Evolutionary conservation across 2,888 invertebrate species (phyloP).

Genomic region (Masnerella sp.): DNA sequence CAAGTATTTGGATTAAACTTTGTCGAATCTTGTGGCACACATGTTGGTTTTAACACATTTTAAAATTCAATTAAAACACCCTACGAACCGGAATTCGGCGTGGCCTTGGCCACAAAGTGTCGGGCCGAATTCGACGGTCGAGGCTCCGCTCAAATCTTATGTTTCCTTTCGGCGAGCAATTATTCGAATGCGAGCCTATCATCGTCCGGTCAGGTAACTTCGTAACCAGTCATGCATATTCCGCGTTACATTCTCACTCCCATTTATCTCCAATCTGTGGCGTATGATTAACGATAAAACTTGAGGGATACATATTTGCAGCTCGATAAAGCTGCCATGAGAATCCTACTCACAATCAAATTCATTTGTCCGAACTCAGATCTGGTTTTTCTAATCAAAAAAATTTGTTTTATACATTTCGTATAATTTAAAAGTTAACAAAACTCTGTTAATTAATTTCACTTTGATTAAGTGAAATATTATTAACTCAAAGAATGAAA

Average conservation of each 20-base stretch:
- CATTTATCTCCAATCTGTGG: conserved; percentile 54
- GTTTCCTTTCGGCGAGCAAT: conserved; percentile 59
- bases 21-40: no score
- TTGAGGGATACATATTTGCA: conserved; percentile 38
- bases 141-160: conserved; percentile 54
- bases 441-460: no score
- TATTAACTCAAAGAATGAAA: no score
- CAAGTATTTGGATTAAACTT: no score
- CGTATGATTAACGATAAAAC: conserved; percentile 53
- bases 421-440: no score
- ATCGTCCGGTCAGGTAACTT: conserved; percentile 52
- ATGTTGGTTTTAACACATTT: no score
- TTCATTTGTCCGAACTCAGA: no score
- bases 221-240: conserved; percentile 54
- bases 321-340: conserved; percentile 29
- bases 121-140: conserved; percentile 49
- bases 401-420: no score
- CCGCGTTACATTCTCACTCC: conserved; percentile 33
- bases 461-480: no score
- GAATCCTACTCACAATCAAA: not conserved
- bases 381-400: no score
- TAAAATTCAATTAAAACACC: conserved; percentile 57
- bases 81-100: conserved; percentile 41
- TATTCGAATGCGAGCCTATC: conserved; percentile 61
- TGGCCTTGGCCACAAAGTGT: conserved; percentile 52